Evolutionary conservation across 2,797 vertebrate species (phyloP).

Genomic region (Acridotheres tristis): DNA sequence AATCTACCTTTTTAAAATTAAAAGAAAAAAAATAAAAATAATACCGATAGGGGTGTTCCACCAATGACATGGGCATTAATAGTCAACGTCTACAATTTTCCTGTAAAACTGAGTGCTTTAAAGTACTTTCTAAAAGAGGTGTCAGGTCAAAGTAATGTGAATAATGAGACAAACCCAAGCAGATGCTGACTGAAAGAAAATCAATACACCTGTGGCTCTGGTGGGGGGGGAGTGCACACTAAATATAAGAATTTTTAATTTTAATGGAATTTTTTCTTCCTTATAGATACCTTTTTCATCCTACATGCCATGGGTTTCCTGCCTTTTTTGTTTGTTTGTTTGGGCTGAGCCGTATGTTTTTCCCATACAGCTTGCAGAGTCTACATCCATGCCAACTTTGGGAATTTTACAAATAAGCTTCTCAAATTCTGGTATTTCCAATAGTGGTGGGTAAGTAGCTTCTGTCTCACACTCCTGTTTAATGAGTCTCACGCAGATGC

Average conservation of each 20-base stretch:
- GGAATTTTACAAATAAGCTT: neutral
- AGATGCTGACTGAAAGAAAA: conserved; percentile 34
- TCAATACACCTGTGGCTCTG: neutral
- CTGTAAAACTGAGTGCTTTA: neutral
- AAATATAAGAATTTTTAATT: neutral
- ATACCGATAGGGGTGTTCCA: neutral
- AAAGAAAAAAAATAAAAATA: neutral
- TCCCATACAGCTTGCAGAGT: neutral
- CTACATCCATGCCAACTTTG: neutral
- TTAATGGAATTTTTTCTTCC: neutral
- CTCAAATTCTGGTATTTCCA: conserved; percentile 2
- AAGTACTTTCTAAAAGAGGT: neutral
- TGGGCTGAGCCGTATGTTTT: neutral
- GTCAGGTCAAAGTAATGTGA: neutral
- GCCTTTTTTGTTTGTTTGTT: neutral
- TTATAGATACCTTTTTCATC: neutral
- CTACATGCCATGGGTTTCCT: neutral
- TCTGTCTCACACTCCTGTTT: neutral
- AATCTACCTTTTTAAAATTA: neutral
- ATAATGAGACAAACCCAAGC: conserved; percentile 29
- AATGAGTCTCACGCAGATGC: neutral
- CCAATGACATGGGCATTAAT: neutral
- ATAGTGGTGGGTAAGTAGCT: neutral
- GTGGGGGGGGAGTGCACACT: accelerated
- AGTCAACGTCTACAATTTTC: neutral